phyloP scores from a whole-genome alignment of 2,888 invertebrate genomes.

The Ochropleura leucogaster region DNA sequence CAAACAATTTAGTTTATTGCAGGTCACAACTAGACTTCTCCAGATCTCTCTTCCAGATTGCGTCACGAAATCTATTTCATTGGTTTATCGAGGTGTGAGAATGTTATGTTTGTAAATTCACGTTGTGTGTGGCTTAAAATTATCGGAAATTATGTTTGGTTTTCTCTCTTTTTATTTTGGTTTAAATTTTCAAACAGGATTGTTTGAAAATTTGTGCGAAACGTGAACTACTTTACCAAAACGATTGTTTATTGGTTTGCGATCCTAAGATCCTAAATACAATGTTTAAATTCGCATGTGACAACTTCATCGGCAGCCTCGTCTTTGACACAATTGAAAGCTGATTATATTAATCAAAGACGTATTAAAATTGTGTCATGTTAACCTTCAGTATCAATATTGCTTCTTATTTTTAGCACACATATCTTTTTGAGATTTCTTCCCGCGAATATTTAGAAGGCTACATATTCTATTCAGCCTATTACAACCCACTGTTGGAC shows the following conservation, averaged over 20 bases:
- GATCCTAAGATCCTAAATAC: not conserved
- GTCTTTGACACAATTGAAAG: conserved; percentile 29
- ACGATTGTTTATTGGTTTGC: not conserved
- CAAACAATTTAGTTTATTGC: not conserved
- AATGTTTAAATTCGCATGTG: not conserved
- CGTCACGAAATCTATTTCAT: not conserved
- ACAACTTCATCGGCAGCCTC: not conserved
- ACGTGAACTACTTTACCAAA: too few species aligned
- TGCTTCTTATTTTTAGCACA: conserved; percentile 24
- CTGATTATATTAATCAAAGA: conserved; percentile 28
- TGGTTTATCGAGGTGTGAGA: too few species aligned
- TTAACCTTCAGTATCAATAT: conserved; percentile 44
- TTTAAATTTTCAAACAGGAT: conserved; percentile 5
- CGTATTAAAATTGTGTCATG: conserved; percentile 25
- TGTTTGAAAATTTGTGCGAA: not conserved
- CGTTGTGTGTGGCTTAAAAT: not conserved
- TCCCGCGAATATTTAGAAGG: not conserved
- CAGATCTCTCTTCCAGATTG: not conserved
- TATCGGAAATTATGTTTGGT: not conserved
- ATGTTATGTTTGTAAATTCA: conserved; percentile 34
- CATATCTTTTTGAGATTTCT: conserved; percentile 27
- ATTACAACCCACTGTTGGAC: not conserved
- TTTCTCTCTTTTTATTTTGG: not conserved
- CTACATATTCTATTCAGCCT: not conserved
- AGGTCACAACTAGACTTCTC: not conserved